These are phyloP conservation scores for Pinna nobilis DNA, from an alignment of 1,140 invertebrate species.

Conservation along the genomic window DNA sequence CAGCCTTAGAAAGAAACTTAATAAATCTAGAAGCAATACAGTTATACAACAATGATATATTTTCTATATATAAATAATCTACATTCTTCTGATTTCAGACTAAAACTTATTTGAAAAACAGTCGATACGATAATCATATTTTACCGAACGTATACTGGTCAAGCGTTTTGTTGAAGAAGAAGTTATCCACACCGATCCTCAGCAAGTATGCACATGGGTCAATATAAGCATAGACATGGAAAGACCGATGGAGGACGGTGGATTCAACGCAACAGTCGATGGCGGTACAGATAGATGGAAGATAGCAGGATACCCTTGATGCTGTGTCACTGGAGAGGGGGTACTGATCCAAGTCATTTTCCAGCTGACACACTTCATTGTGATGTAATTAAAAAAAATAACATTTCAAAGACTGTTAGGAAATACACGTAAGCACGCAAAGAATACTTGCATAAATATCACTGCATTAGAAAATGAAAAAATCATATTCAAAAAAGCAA, in stretches of 20 bases:
- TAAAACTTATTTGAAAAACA: too few species aligned
- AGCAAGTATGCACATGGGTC: constrained; percentile 38
- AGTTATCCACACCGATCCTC: constrained; percentile 40
- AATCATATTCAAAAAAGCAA: constrained; percentile 7
- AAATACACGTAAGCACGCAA: too few species aligned
- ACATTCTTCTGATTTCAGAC: too few species aligned
- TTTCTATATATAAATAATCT: too few species aligned
- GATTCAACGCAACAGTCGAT: constrained; percentile 38
- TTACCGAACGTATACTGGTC: constrained; percentile 35
- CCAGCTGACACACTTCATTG: constrained; percentile 20
- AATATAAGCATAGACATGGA: constrained; percentile 26
- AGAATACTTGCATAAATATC: too few species aligned
- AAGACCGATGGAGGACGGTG: constrained; percentile 8
- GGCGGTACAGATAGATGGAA: constrained; percentile 25
- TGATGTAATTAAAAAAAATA: too few species aligned
- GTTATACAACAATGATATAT: too few species aligned
- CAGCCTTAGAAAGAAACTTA: too few species aligned
- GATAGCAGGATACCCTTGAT: constrained; percentile 14
- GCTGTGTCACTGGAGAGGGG: neutral
- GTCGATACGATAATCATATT: neutral
- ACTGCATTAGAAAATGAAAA: too few species aligned
- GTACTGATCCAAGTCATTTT: neutral
- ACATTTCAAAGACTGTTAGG: too few species aligned
- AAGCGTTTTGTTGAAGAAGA: constrained; percentile 30
- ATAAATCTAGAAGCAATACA: too few species aligned